phyloP scores from a whole-genome alignment of 2,797 vertebrate genomes.

The Choloepus didactylus region DNA sequence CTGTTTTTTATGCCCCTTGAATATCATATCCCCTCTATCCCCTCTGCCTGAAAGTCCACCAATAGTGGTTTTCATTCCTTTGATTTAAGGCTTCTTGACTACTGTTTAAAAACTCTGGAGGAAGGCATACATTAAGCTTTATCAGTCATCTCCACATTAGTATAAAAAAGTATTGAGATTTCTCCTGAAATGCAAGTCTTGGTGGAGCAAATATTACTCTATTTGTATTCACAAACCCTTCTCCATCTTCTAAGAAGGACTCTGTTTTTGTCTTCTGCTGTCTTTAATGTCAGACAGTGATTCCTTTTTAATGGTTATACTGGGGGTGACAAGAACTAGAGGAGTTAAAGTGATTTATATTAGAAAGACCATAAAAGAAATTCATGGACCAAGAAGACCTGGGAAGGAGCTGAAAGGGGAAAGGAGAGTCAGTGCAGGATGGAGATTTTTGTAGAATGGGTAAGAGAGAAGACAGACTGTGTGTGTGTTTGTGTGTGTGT shows the following conservation, averaged over 20 bases:
- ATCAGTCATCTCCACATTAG: not conserved
- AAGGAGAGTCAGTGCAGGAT: not conserved
- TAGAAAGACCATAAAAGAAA: slow-evolving; percentile 29
- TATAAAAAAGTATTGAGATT: not conserved
- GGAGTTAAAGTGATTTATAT: not conserved
- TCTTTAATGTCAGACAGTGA: no score
- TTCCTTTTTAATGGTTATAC: no score
- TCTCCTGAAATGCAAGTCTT: slow-evolving; percentile 1
- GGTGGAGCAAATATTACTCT: not conserved
- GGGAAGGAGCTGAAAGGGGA: not conserved
- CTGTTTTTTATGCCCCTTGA: not conserved
- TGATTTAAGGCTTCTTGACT: not conserved
- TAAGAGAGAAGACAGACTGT: not conserved
- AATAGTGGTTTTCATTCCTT: slow-evolving; percentile 29
- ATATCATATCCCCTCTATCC: not conserved
- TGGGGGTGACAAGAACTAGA: not conserved
- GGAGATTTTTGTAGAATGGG: not conserved
- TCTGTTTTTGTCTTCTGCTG: not conserved
- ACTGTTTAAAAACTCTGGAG: not conserved
- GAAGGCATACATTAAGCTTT: not conserved
- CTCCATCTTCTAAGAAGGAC: not conserved
- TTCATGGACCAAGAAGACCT: not conserved
- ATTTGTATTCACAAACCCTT: not conserved
- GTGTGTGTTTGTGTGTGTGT: no score
- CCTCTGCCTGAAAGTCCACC: not conserved